Evolutionary conservation across 2,888 invertebrate species (phyloP), one percentile per base, ranked within the genome.

Genomic region (Meliscaeva auricollis): DNA sequence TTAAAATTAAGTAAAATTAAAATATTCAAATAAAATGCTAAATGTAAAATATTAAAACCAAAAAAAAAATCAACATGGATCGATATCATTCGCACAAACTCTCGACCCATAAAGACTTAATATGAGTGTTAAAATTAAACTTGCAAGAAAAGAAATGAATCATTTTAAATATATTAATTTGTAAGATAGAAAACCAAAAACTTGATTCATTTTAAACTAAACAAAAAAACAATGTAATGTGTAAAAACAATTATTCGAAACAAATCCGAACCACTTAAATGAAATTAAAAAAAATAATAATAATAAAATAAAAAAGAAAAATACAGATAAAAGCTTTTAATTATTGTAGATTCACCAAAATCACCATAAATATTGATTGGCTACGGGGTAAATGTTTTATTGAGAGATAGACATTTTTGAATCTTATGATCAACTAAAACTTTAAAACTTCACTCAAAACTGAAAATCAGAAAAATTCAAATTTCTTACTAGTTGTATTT

Each of bases 201-300:
- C 30, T 44, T n/a, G 17, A 64, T 17, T 64, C 13, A 64, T 64
- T 46, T 20, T 35, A 69, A 72, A 41, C 54, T 9, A 62, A 64
- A 72, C 38, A 30, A 69, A 54, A 30, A 15, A 48, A 30, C 56
- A 41, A 56, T 30, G 26, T 32, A 46, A 56, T 44, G 15, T 50
- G 35, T 35, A 50, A 75, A 84, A 75, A 79, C 84, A 84, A 84
- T 84, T 84, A 84, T 75, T 78, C 66, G 84, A 80, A 84, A 80
- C 84, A 75, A 84, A 84, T 84, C 84, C 84, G 84, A 84, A 84
- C 84, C 84, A 84, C 75, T 66, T 75, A 70, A 50, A 62, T 69
- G 64, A 69, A 35, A 79, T 62, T 11, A n/a, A n/a, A n/a, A n/a
- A n/a, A n/a, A n/a, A n/a, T n/a, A n/a, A n/a, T 38, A 60, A 30